These are phyloP conservation scores for Orchesella cincta DNA, from an alignment of 1,140 invertebrate genomes.

Conservation along the genomic window DNA sequence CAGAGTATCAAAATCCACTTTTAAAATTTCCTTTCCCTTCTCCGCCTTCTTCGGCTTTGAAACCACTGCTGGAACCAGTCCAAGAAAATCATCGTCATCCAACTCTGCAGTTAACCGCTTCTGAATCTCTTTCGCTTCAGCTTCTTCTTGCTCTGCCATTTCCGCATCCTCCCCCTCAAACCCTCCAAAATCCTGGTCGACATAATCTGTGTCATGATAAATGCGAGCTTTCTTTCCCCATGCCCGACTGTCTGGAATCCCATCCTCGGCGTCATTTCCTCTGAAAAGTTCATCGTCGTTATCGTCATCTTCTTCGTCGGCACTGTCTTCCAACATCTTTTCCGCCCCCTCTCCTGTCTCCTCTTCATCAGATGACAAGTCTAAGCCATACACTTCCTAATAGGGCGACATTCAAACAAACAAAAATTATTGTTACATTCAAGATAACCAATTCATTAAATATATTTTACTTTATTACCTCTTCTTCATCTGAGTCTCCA, in stretches of 20 bases:
- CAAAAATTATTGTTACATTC: background rate
- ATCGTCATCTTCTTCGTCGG: slow-evolving; percentile 45
- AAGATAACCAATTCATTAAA: background rate
- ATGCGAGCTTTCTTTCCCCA: slow-evolving; percentile 79
- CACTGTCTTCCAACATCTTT: background rate
- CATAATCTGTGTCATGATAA: slow-evolving; percentile 84
- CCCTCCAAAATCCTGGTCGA: slow-evolving; percentile 79
- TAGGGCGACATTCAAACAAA: background rate
- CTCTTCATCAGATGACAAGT: slow-evolving; percentile 35
- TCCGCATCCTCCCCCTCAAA: slow-evolving; percentile 72
- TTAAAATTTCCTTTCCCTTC: slow-evolving; percentile 63
- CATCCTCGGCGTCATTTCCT: slow-evolving; percentile 70
- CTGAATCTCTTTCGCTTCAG: slow-evolving; percentile 80
- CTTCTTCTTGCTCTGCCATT: slow-evolving; percentile 77
- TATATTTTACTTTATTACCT: slow-evolving; percentile 28
- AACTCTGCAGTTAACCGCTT: slow-evolving; percentile 74
- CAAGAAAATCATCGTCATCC: slow-evolving; percentile 79
- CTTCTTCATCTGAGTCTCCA: slow-evolving; percentile 36
- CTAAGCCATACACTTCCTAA: slow-evolving; percentile 40
- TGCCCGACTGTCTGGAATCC: slow-evolving; percentile 74
- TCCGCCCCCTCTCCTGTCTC: slow-evolving; percentile 27
- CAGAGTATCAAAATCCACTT: slow-evolving; percentile 74
- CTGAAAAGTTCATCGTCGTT: slow-evolving; percentile 63
- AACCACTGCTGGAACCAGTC: slow-evolving; percentile 59
- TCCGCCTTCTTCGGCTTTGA: slow-evolving; percentile 52